Percentiles rank a stretch among this genome's conserved stretches.
These are phyloP conservation scores for Philantomba maxwellii DNA, from an alignment of 2,113 vertebrate species.

Conservation along the genomic window DNA sequence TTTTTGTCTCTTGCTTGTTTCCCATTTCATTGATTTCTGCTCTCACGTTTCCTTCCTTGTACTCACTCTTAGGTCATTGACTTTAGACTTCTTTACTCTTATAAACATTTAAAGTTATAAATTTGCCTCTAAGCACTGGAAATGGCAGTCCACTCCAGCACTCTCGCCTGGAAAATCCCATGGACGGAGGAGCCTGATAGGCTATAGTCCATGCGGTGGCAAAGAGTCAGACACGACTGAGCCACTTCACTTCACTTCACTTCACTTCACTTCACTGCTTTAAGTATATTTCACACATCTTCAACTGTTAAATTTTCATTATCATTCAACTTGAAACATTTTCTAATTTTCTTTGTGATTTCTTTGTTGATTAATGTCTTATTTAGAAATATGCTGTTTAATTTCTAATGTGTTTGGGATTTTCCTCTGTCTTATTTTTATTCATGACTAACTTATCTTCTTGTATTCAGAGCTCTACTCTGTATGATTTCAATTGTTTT, in stretches of 20 bases:
- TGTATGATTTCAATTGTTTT: not conserved
- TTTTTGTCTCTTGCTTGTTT: not conserved
- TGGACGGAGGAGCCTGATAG: too few relatives aligned
- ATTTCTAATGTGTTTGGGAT: not conserved
- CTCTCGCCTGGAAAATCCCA: too few relatives aligned
- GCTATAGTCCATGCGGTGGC: too few relatives aligned
- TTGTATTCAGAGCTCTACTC: not conserved
- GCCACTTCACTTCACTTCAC: too few relatives aligned
- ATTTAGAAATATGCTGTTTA: not conserved
- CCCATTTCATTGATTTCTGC: not conserved
- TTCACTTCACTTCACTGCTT: not conserved
- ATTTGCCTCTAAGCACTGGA: not conserved
- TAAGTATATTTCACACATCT: not conserved
- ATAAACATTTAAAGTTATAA: not conserved
- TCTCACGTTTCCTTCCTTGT: not conserved
- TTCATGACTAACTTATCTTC: not conserved
- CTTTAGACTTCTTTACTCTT: not conserved
- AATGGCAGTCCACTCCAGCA: too few relatives aligned
- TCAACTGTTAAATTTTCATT: not conserved
- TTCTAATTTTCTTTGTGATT: not conserved
- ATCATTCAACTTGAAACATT: not conserved
- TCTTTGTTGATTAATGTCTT: not conserved
- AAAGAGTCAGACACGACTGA: too few relatives aligned
- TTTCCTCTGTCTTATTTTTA: not conserved
- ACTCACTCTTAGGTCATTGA: not conserved